Evolutionary conservation across 1,140 invertebrate species (phyloP).

Genomic region (Vanessa tameamea): DNA sequence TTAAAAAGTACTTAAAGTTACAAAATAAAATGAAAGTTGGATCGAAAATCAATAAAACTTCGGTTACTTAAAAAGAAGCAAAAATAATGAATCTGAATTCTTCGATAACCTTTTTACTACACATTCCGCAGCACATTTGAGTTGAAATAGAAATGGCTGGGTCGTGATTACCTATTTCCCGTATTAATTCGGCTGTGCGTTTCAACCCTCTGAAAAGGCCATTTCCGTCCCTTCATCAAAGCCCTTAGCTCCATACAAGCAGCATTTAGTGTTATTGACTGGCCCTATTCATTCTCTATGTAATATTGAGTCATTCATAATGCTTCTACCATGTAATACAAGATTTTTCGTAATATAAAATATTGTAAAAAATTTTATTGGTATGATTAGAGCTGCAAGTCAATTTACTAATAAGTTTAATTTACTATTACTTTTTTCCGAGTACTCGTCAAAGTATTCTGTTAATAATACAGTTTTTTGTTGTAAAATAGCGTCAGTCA

Average conservation of each 20-base stretch:
- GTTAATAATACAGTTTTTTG: no score
- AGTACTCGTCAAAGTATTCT: no score
- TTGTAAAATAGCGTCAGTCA: no score
- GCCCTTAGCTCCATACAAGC: conserved; percentile 25
- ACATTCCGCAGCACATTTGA: conserved; percentile 32
- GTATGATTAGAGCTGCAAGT: no score
- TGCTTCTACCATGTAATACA: neutral
- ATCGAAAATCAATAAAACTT: neutral
- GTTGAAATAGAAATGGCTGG: conserved; percentile 32
- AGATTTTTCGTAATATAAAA: neutral
- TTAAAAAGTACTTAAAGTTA: no score
- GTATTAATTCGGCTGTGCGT: conserved; percentile 45
- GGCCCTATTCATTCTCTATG: conserved; percentile 5
- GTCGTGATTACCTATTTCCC: conserved; percentile 49
- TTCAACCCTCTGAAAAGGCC: conserved; percentile 44
- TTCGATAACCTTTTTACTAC: conserved; percentile 21
- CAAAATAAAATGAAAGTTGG: neutral
- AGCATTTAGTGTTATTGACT: conserved; percentile 28
- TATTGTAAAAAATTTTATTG: no score
- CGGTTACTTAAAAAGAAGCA: neutral
- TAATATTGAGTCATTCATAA: conserved; percentile 4
- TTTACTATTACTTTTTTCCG: no score
- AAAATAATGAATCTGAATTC: conserved; percentile 4
- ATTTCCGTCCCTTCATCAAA: conserved; percentile 50
- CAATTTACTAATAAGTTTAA: no score